Conservation (phyloP, 64 coral and sea anemone species). For the Stylophora pistillata region DNA sequence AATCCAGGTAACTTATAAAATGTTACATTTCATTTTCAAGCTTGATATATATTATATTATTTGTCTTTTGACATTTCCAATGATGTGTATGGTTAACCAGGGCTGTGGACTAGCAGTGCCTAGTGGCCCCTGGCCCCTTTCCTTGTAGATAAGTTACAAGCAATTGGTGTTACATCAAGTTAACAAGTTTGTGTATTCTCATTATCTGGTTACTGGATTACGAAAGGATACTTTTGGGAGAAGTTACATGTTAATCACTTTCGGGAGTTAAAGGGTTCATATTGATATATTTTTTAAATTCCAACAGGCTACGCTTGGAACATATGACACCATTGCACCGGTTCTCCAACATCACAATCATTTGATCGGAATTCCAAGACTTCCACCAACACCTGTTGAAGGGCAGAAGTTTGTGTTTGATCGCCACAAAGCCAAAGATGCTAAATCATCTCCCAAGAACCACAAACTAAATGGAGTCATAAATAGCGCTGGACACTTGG, state of each 20-base stretch:
- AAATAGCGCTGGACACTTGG: conserved; percentile 4
- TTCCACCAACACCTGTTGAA: conserved; percentile 86
- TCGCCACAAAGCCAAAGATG: neutral
- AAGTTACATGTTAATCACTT: neutral
- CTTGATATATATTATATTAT: too few species aligned
- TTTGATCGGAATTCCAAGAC: conserved; percentile 52
- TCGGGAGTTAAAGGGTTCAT: neutral
- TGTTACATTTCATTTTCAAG: too few species aligned
- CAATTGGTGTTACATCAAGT: neutral
- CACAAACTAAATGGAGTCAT: conserved; percentile 12
- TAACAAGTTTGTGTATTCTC: too few species aligned
- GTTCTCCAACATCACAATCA: conserved; percentile 61
- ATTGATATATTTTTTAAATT: neutral
- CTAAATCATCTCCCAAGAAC: conserved; percentile 11
- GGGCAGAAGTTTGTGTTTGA: conserved; percentile 69
- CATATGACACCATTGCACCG: conserved; percentile 52
- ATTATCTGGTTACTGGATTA: neutral
- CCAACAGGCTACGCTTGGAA: conserved; percentile 72
- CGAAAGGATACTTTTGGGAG: neutral
- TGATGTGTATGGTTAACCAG: too few species aligned
- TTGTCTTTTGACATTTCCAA: too few species aligned
- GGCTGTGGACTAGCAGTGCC: too few species aligned
- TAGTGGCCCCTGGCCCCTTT: too few species aligned
- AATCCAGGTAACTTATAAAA: conserved; percentile 21
- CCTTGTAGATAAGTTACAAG: neutral